Evolutionary conservation across 2,113 vertebrate species (phyloP).

Genomic region (Genyomyrus donnyi): DNA sequence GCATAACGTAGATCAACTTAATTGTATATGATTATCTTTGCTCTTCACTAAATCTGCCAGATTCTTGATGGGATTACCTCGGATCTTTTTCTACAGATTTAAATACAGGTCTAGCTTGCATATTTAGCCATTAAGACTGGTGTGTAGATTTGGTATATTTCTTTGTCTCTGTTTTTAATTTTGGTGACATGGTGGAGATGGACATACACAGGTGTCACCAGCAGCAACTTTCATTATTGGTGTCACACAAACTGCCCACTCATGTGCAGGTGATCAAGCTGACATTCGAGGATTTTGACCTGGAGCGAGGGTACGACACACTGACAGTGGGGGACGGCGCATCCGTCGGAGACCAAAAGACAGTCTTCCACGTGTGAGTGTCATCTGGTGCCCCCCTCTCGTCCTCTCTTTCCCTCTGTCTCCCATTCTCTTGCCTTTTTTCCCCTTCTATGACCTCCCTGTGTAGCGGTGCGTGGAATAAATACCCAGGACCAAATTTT

Average conservation of each 20-base stretch:
- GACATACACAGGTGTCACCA: not conserved
- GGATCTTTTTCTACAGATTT: not conserved
- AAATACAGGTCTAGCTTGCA: not conserved
- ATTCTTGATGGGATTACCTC: not conserved
- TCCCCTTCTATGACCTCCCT: slow-evolving; percentile 45
- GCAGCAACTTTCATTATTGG: not conserved
- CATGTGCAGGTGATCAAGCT: slow-evolving; percentile 88
- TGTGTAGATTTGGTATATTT: not conserved
- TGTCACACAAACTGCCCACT: slow-evolving; percentile 21
- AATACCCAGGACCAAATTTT: slow-evolving; percentile 44
- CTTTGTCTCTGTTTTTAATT: not conserved
- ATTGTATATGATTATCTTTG: not conserved
- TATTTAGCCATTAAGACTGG: not conserved
- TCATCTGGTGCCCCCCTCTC: slow-evolving; percentile 19
- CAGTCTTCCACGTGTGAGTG: slow-evolving; percentile 94
- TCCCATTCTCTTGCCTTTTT: slow-evolving; percentile 18
- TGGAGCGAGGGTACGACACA: slow-evolving; percentile 97
- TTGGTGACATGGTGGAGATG: not conserved
- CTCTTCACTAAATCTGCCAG: not conserved
- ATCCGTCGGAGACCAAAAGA: slow-evolving; percentile 89
- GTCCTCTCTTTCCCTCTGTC: slow-evolving; percentile 28
- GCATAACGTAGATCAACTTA: not conserved
- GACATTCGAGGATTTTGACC: slow-evolving; percentile 93
- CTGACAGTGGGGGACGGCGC: slow-evolving; percentile 90
- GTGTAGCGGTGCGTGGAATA: slow-evolving; percentile 46